Evolutionary conservation across 2,113 vertebrate species (phyloP), one percentile per base, ranked within the genome.

Genomic region (Chaenogobius annularis): DNA sequence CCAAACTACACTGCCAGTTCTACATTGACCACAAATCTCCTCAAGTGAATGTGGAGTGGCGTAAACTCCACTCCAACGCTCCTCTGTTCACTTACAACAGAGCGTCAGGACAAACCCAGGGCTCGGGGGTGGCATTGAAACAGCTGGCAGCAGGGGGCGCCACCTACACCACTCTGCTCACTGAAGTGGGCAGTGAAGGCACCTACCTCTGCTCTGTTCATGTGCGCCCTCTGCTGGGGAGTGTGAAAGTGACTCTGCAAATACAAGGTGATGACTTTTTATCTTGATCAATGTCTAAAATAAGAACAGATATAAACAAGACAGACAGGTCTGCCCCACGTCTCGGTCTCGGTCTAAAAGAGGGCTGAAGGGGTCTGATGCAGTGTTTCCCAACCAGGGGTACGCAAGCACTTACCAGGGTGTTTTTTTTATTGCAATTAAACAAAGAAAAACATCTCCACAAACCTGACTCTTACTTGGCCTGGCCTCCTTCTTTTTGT

Each of bases 1-100:
- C 77, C 14, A 81, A 81, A 5, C 86, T 94, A 58, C 83, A 90
- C 78, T 95, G 94, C 54, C 87, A 91, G 82, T 94, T 93, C 68
- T 61, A 74, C 1, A 14, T 93, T 0, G 91, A 92, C 66, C 94
- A 91, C 75, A 86, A 79, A 48, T 72, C 1, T 1, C 70, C 90
- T 0, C 71, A 83, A 3, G 0, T 86, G 40, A 80, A 69, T 0
- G 55, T 90, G 52, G 86, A 82, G 63, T 92, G 95, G 94, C 19
- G 61, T 0, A 7, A 68, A 17, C 83, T 68, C 0, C 88, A 91
- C 1, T 88, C 89, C 10, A 85, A 67, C 10, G 58, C 0, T 0
- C 75, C 8, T 48, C 74, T 94, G 2, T 88, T 92, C 37, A 72
- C 84, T 65, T 83, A 91, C 15, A 52, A 0, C 3, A 90, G 89